These are phyloP conservation scores for Ceratotherium simum DNA, from an alignment of 2,113 vertebrate species.

Conservation along the genomic window DNA sequence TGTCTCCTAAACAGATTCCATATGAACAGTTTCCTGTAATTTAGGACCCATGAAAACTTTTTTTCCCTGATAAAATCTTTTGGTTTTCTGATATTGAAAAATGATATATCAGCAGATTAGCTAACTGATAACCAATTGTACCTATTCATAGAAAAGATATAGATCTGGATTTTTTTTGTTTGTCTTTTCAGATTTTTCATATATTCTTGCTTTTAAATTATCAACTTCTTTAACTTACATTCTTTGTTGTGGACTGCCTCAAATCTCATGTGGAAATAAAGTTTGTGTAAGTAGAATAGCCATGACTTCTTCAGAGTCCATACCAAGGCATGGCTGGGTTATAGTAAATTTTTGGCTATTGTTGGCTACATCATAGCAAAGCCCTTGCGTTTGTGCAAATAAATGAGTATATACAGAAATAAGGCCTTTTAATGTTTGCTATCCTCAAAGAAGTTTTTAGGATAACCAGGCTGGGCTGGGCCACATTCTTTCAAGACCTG, in stretches of 20 bases:
- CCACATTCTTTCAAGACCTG: not conserved
- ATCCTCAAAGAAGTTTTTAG: not conserved
- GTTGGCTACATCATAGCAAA: not conserved
- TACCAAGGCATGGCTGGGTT: not conserved
- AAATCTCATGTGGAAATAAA: not conserved
- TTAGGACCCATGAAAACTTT: not conserved
- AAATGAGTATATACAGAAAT: not conserved
- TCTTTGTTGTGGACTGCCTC: not conserved
- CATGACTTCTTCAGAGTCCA: not conserved
- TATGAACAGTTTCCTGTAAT: not conserved
- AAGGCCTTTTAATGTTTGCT: not conserved
- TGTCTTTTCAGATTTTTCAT: not conserved
- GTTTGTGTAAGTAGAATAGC: not conserved
- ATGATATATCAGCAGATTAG: not conserved
- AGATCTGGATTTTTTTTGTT: not conserved
- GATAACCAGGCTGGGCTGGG: not conserved
- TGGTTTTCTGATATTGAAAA: not conserved
- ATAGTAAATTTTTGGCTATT: not conserved
- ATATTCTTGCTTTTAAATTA: not conserved
- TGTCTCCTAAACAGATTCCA: not conserved
- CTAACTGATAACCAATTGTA: not conserved
- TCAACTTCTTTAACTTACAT: not conserved
- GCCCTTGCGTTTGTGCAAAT: not conserved
- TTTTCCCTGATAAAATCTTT: not conserved
- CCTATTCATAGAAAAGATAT: not conserved